Evolutionary conservation across 30 jellyfish, hydroid and myxozoan genomes (phyloP), one percentile per base, ranked within the genome.

Genomic region (Cassiopea xamachana): DNA sequence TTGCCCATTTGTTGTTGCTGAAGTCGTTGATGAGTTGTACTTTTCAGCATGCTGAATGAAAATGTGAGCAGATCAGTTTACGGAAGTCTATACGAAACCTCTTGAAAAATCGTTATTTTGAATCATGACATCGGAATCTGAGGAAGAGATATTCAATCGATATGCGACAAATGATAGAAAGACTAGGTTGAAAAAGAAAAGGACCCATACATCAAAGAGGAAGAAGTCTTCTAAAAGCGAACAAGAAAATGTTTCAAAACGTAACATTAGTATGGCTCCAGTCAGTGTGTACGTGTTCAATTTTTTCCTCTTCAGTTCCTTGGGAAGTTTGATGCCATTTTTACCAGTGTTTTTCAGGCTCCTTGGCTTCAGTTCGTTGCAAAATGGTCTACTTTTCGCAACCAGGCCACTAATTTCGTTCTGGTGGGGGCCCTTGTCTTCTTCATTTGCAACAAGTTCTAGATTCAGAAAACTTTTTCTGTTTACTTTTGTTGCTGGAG

Each of bases 351-450:
- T 90, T 59, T 90, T 71, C 87, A 85, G 79, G 16, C 90, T 90
- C 60, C 81, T 90, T 68, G 97, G 97, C 2, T 90, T 90, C 72
- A 82, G 87, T 59, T 79, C 93, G 6, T 79, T 90, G 16, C 90
- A 90, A 59, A 90, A 90, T 69, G 97, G 97, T 7, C 39, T 90
- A 3, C 71, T 90, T 48, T 83, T 43, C 47, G 91, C 93, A 18
- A 81, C 59, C 48, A 83, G 97, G 27, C 92, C 92, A 45, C 73
- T 90, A 77, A 77, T 90, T 12, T 62, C 97, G 59, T 90, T 90
- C 75, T 90, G 97, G 97, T 90, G 92, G 86, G 97, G 97, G 2
- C 97, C 93, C 2, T 27, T 90, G 44, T 76, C 86, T 2, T 87
- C 93, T 62, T 90, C 97, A 1, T 50, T 77, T 49, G 87, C 75